Evolutionary conservation across 30 jellyfish, hydroid and myxozoan genomes (phyloP).

Genomic region (Nemopilema nomurai): DNA sequence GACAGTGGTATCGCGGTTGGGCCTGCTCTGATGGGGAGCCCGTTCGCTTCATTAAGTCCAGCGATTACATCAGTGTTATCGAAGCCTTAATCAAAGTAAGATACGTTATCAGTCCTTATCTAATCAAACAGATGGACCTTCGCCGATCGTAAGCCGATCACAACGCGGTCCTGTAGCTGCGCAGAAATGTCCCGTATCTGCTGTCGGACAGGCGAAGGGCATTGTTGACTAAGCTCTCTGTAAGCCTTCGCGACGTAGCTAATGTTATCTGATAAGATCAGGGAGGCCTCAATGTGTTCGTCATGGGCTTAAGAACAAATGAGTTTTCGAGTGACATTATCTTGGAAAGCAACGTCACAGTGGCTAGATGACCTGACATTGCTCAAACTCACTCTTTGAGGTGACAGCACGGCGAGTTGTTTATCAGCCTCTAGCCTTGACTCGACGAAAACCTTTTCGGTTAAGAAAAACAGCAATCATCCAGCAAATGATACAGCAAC

Average conservation of each 20-base stretch:
- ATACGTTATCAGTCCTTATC: slow-evolving; percentile 62
- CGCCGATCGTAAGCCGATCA: slow-evolving; percentile 58
- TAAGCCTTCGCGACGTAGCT: slow-evolving; percentile 8
- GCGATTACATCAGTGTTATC: slow-evolving; percentile 51
- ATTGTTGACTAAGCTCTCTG: slow-evolving; percentile 12
- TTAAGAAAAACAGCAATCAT: too few species aligned
- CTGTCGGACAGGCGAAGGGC: slow-evolving; percentile 35
- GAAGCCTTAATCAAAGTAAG: slow-evolving; percentile 17
- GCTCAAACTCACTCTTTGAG: neutral
- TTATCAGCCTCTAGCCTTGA: neutral
- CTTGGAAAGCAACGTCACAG: slow-evolving; percentile 6
- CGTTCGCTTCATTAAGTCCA: slow-evolving; percentile 49
- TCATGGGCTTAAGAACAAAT: slow-evolving; percentile 21
- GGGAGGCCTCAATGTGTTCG: slow-evolving; percentile 38
- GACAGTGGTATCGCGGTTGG: slow-evolving; percentile 50
- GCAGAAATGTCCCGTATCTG: slow-evolving; percentile 23
- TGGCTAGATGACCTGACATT: slow-evolving; percentile 25
- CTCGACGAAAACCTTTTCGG: neutral
- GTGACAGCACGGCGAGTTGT: neutral
- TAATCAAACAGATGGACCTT: slow-evolving; percentile 53
- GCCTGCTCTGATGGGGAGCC: slow-evolving; percentile 50
- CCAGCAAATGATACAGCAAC: too few species aligned
- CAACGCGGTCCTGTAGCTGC: slow-evolving; percentile 45
- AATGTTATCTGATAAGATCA: slow-evolving; percentile 24
- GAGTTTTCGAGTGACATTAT: slow-evolving; percentile 10